phyloP scores from a whole-genome alignment of 1,140 invertebrate species.

The Orchesella cincta region DNA sequence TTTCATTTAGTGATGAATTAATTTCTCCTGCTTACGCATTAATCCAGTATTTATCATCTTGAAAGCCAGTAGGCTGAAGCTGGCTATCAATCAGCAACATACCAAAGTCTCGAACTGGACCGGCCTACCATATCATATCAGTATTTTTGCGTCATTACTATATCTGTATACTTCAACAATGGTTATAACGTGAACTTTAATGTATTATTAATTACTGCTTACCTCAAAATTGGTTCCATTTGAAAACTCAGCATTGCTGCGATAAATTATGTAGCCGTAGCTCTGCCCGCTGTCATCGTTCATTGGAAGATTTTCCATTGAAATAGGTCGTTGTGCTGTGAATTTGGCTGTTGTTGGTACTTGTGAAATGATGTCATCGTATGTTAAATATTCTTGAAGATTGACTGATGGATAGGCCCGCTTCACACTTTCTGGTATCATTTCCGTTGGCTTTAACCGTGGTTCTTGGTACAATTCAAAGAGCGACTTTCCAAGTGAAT shows the following conservation, averaged over 20 bases:
- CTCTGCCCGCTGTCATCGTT: conserved; percentile 61
- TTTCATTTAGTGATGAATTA: no score
- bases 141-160: conserved; percentile 51
- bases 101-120: conserved; percentile 61
- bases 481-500: conserved; percentile 52
- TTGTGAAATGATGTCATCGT: conserved; percentile 45
- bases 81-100: conserved; percentile 59
- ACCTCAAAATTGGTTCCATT: conserved; percentile 27
- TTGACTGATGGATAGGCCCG: conserved; percentile 52
- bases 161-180: neutral
- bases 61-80: conserved; percentile 42
- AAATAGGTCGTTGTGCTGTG: conserved; percentile 42
- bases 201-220: neutral
- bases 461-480: conserved; percentile 39
- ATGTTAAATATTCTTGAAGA: conserved; percentile 52
- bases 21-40: conserved; percentile 55
- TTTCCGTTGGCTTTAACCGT: conserved; percentile 42
- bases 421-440: conserved; percentile 51
- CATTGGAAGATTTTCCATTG: conserved; percentile 65
- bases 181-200: neutral
- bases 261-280: conserved; percentile 64
- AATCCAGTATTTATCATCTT: conserved; percentile 55
- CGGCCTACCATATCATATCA: conserved; percentile 53
- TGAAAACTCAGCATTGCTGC: conserved; percentile 51
- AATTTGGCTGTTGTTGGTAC: conserved; percentile 41